Conservation (phyloP, 2,113 vertebrate species). For the Megaceryle torquata region DNA sequence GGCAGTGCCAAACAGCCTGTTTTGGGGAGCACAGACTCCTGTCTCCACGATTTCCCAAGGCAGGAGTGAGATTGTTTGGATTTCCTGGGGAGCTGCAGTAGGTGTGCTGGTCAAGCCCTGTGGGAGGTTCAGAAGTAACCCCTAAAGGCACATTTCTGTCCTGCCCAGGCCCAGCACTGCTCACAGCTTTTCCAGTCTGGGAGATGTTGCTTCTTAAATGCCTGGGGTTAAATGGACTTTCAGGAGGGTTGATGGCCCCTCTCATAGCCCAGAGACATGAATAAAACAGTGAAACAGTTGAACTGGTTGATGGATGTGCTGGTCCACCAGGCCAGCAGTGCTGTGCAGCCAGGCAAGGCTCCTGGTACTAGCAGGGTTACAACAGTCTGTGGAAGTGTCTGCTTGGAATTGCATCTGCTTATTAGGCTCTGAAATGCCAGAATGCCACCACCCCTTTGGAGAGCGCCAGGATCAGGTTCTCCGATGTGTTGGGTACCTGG, state of each 20-base stretch:
- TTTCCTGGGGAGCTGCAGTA: background rate
- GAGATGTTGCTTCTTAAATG: background rate
- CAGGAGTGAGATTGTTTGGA: background rate
- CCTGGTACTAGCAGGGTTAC: background rate
- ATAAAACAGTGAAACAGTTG: background rate
- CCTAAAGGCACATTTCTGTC: background rate
- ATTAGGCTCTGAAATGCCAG: background rate
- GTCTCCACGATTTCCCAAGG: background rate
- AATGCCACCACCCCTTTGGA: background rate
- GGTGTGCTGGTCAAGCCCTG: background rate
- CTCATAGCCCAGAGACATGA: background rate
- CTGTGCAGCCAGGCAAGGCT: background rate
- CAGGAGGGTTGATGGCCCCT: background rate
- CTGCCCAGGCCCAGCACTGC: background rate
- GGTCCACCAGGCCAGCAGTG: background rate
- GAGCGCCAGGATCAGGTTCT: background rate
- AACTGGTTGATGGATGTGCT: background rate
- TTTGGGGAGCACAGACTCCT: background rate
- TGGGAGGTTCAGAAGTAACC: background rate
- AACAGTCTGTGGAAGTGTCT: background rate
- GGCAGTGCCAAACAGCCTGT: background rate
- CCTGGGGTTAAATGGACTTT: background rate
- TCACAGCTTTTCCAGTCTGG: background rate
- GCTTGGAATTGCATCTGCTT: background rate
- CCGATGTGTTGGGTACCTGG: accelerated